Evolutionary conservation across 2,888 invertebrate genomes (phyloP).

Genomic region (Dryocosmus kuriphilus): DNA sequence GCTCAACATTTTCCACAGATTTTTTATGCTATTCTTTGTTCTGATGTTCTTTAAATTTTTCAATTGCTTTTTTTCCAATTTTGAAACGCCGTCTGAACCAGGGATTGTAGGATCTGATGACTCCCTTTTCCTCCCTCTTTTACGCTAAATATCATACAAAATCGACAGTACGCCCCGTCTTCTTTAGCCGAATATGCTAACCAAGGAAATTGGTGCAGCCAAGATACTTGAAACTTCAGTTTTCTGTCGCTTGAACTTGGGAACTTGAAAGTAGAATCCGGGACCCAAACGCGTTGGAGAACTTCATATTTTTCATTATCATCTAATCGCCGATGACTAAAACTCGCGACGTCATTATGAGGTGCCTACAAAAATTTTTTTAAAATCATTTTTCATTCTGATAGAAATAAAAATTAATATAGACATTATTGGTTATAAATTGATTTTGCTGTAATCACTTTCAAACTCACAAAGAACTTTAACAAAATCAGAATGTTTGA

Average conservation of each 20-base stretch:
- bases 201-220: conserved; percentile 29
- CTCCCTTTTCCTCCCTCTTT: conserved; percentile 16
- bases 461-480: no score
- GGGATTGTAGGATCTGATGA: not conserved
- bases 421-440: no score
- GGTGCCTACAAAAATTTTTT: no score
- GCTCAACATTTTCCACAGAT: not conserved
- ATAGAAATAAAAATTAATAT: no score
- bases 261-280: conserved; percentile 3
- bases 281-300: not conserved
- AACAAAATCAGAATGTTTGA: no score
- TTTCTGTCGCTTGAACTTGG: not conserved
- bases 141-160: conserved; percentile 34
- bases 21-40: conserved; percentile 30
- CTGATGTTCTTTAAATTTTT: conserved; percentile 28
- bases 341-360: no score
- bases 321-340: no score
- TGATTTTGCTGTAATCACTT: no score
- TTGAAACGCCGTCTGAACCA: conserved; percentile 17
- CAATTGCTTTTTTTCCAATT: conserved; percentile 39
- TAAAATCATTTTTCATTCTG: no score
- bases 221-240: conserved; percentile 38
- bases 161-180: conserved; percentile 42
- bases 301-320: no score
- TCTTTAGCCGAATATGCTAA: conserved; percentile 40